A percentile compares a stretch with the other conserved stretches of the same genome.
Evolutionary conservation across 2,888 invertebrate genomes (phyloP).

Genomic region (Ditula angustiorana): DNA sequence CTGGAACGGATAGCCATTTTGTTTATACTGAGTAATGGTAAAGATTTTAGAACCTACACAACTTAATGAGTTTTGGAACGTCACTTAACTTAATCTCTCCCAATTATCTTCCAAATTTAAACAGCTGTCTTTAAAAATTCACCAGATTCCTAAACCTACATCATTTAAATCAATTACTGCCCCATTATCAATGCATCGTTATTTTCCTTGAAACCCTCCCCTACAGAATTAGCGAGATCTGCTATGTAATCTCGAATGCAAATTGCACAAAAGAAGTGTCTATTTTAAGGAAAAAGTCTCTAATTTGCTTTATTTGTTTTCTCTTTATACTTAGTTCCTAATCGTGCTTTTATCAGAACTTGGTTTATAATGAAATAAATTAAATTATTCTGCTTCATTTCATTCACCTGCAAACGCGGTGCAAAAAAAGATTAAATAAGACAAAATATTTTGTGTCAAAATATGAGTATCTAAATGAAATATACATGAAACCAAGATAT

Average conservation of each 20-base stretch:
- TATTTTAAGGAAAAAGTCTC: conserved; percentile 40
- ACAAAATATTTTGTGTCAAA: no score
- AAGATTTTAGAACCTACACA: no score
- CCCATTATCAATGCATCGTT: conserved; percentile 39
- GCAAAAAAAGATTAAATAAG: no score
- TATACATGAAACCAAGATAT: no score
- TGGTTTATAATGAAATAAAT: no score
- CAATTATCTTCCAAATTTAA: background rate
- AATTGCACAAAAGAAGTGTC: conserved; percentile 57
- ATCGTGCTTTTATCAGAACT: conserved; percentile 2
- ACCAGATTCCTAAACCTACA: conserved; percentile 41
- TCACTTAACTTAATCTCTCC: background rate
- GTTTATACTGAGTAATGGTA: no score
- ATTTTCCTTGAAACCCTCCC: conserved; percentile 45
- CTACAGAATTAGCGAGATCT: conserved; percentile 55
- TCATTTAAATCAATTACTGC: conserved; percentile 38
- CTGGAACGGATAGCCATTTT: no score
- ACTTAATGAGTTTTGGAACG: no score
- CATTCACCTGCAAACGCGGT: no score
- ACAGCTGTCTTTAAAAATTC: conserved; percentile 19
- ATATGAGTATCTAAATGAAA: no score
- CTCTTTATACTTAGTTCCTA: conserved; percentile 3
- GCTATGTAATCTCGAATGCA: conserved; percentile 60
- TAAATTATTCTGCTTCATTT: no score
- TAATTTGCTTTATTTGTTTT: conserved; percentile 30